Base-by-base conservation (phyloP, 2,113 vertebrate species). In the Tor tambroides region DNA sequence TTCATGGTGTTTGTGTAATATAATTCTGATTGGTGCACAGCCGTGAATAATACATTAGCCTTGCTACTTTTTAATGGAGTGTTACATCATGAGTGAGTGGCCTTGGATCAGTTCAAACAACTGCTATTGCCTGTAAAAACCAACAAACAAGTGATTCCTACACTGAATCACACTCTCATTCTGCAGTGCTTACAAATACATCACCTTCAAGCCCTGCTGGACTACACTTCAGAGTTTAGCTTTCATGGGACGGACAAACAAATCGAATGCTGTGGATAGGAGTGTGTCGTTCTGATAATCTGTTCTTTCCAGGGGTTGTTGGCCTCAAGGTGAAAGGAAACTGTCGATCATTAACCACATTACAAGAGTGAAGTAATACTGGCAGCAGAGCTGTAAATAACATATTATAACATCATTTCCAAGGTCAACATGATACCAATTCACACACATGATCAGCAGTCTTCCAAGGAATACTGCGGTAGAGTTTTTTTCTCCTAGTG, bases 271-370 rank as follows among this genome's bases (percentile, higher is more conserved):
- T 85, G 9, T 46, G 32, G 32, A 59, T 46, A 79, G 77, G 61
- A 75, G 67, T 28, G 15, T 30, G 14, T 32, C 11, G 84, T 38
- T n/a, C 9, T 41, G 82, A 92, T 85, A 83, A 84, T 49, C 23
- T 32, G 74, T 26, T 46, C 59, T 26, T 17, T 23, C 56, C 54
- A 69, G 23, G 0, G 88, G 74, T 83, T 56, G 76, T 88, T 89
- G 83, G 83, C 63, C 71, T 87, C 28, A 87, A 82, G 80, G 79
- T 43, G 85, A 51, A 91, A 49, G 72, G 80, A 83, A 80, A 15
- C 35, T 83, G 85, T 92, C 79, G 88, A 92, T 93, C 14, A 92
- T 90, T 92, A 54, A 87, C 91, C 30, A 74, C 43, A 63, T 41
- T 51, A 67, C 10, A 69, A 35, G 71, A 80, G 30, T 72, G 23